These are phyloP conservation scores for Hylia prasina DNA, from an alignment of 2,113 vertebrate species.

Conservation along the genomic window DNA sequence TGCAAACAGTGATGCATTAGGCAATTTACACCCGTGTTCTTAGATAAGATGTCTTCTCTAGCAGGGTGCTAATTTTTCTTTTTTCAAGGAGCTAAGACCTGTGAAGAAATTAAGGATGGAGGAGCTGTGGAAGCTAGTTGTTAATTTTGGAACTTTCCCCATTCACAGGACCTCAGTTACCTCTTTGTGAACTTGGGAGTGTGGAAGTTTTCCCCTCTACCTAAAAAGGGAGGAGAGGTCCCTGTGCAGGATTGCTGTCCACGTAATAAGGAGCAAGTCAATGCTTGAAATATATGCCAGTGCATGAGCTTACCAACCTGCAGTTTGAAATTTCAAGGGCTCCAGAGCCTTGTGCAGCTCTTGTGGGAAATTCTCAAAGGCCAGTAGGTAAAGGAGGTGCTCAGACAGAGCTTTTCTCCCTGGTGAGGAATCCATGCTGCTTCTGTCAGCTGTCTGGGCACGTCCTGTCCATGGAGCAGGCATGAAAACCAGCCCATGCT, in stretches of 20 bases:
- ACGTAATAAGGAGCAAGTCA: constrained; percentile 49
- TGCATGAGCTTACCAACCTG: constrained; percentile 54
- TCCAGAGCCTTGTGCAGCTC: constrained; percentile 9
- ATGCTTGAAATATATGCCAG: constrained; percentile 37
- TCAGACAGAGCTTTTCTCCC: neutral
- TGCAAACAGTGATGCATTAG: neutral
- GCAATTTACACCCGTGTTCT: neutral
- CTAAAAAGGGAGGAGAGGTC: neutral
- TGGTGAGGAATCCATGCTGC: neutral
- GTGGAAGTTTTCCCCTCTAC: neutral
- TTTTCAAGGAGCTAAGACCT: neutral
- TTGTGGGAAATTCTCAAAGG: neutral
- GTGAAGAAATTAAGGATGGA: neutral
- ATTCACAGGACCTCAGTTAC: neutral
- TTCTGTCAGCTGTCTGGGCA: neutral
- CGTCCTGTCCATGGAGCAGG: neutral
- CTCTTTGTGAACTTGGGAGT: neutral
- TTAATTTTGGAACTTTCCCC: neutral
- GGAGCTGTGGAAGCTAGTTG: rapidly evolving
- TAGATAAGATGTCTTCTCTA: neutral
- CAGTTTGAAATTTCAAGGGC: constrained; percentile 52
- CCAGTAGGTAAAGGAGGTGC: constrained; percentile 24
- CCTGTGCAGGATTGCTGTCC: neutral
- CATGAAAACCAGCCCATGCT: neutral
- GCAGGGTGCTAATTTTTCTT: neutral